Base-by-base conservation (phyloP, 2,888 invertebrate species). In the Lobophora halterata region DNA sequence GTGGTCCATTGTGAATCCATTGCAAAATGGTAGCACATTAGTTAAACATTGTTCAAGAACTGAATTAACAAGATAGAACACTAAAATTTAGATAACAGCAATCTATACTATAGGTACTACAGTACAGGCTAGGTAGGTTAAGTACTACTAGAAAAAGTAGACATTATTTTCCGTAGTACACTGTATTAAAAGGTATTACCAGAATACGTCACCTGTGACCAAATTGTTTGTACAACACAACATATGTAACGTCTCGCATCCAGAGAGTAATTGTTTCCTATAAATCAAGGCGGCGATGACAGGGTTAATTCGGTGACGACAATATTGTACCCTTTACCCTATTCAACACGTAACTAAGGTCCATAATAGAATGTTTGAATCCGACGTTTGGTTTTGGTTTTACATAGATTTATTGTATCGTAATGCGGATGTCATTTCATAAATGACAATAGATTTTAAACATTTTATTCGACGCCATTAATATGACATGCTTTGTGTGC, bases 211-310 rank as follows among this genome's bases (percentile, higher is more conserved):
- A 34, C 29, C 36, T 49, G 46, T 35, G 41, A 44, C 38, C 41
- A 65, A 58, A 49, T 44, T 67, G 67, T 70, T 65, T 68, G 62
- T 71, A 60, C 58, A 66, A 60, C 61, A 61, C 44, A 58, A 58
- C 55, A 61, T 58, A 59, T 61, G 62, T 59, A 59, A 52, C 37
- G 40, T 28, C 54, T 41, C 55, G 46, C 51, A 49, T 47, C 55
- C 58, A 35, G 45, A 61, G 65, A 73, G 65, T 76, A 74, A 83
- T 79, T 67, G 66, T 62, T 56, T 26, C 49, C 64, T 38, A 77
- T 83, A 79, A 80, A 83, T 83, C 83, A 85, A 73, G 71, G 66
- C 65, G 64, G 64, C 71, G 70, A 55, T 72, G 77, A 81, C 79
- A 77, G 79, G 76, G 71, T 71, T 81, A 78, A 79, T 65, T 58